Evolutionary conservation across 2,113 vertebrate species (phyloP).

Genomic region (Sterna hirundo): DNA sequence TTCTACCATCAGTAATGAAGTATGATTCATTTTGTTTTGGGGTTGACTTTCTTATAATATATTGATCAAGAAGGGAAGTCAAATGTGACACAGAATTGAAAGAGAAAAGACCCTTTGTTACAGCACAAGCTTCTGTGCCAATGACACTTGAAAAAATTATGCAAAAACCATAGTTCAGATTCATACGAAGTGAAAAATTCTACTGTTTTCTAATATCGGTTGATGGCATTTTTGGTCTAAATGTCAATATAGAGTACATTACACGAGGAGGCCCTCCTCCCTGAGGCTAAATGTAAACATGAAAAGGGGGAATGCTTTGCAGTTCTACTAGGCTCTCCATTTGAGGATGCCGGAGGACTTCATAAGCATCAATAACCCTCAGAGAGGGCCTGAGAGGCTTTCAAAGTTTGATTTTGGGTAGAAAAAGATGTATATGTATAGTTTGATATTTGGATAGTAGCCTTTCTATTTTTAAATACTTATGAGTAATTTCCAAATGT

Average conservation of each 20-base stretch:
- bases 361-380: not conserved
- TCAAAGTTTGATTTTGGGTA: not conserved
- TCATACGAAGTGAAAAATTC: not conserved
- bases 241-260: not conserved
- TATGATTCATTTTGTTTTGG: not conserved
- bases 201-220: not conserved
- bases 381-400: not conserved
- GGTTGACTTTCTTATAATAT: not conserved
- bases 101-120: not conserved
- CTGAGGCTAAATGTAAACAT: not conserved
- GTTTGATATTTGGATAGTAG: not conserved
- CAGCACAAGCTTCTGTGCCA: not conserved
- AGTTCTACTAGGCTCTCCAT: not conserved
- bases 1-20: not conserved
- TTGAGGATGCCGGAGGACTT: not conserved
- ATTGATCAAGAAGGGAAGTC: not conserved
- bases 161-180: not conserved
- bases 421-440: not conserved
- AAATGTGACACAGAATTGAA: not conserved
- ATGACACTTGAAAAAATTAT: not conserved
- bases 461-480: not conserved
- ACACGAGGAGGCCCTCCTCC: not conserved
- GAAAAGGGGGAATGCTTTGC: not conserved
- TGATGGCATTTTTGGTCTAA: conserved; percentile 25
- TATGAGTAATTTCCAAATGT: not conserved